Base-by-base conservation (phyloP, 2,888 invertebrate species). In the Heliothis peltigera region DNA sequence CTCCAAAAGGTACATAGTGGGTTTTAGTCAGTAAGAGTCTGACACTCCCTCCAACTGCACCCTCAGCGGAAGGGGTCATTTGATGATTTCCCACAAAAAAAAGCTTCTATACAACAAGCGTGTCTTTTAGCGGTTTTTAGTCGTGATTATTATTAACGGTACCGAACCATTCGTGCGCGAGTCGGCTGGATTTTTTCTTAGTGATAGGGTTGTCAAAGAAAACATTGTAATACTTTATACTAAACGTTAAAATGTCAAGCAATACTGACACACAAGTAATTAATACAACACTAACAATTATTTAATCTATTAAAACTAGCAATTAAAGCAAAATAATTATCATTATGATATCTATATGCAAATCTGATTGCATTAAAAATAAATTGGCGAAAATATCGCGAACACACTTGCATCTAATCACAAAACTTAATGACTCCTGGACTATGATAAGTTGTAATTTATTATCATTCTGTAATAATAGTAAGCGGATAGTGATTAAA, bases 401-500 rank as follows among this genome's bases (percentile, higher is more conserved):
- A 7, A 28, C 21, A 44, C 21, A 19, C n/a, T 42, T 25, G 8
- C 7, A 43, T 32, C 8, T 51, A 44, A 67, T 64, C 32, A 18
- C 12, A 43, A 43, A 39, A 28, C 2, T 52, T 47, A 48, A 52
- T 43, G 44, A 17, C 81, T 79, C 74, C 43, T 64, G 6, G 68
- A 55, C 79, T 80, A 79, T 81, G 73, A 70, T 83, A 80, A 74
- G 47, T 76, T 60, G 70, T 80, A 76, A 84, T 87, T 88, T 89
- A 89, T 88, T 82, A 84, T 84, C 81, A 82, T 79, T 83, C 77
- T 73, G 63, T 72, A 67, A 77, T 83, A 79, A 80, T 77, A 78
- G 68, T 68, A 81, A 79, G 82, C 84, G 82, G 83, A 83, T 84
- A 86, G 81, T 84, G 84, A 81, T 83, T 74, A 75, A 79, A 78